phyloP scores from a whole-genome alignment of 2,113 vertebrate species.

The Hucho hucho region DNA sequence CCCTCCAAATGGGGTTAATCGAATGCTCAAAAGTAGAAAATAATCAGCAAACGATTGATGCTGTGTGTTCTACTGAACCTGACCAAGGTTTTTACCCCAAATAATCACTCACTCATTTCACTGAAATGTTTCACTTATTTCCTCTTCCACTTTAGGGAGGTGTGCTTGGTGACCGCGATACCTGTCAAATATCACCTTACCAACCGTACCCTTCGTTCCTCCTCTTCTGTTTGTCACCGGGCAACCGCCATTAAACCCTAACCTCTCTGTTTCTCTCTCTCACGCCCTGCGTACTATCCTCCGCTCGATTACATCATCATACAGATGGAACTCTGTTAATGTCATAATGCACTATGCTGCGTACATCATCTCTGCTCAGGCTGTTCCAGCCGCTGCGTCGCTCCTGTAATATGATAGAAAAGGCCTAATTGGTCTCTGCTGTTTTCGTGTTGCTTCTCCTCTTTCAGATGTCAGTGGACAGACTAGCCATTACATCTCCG shows the following conservation, averaged over 20 bases:
- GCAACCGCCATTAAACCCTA: not conserved
- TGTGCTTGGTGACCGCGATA: not conserved
- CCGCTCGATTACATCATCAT: conserved; percentile 38
- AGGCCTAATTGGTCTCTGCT: conserved; percentile 51
- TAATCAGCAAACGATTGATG: not conserved
- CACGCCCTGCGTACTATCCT: not conserved
- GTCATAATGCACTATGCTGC: conserved; percentile 33
- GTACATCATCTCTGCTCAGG: conserved; percentile 3
- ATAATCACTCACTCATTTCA: no score
- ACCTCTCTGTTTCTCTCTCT: no score
- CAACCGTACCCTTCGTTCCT: not conserved
- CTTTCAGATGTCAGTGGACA: conserved; percentile 40
- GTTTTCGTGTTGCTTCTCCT: conserved; percentile 36
- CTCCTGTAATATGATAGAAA: conserved; percentile 48
- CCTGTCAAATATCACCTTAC: not conserved
- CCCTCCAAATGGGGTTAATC: not conserved
- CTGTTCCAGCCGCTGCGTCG: conserved; percentile 18
- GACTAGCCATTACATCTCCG: conserved; percentile 52
- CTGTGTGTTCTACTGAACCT: no score
- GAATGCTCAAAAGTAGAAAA: not conserved
- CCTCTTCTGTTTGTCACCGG: not conserved
- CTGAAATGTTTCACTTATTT: no score
- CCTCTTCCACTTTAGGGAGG: no score
- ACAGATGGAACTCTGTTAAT: conserved; percentile 32
- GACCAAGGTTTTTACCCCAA: no score